Base-by-base conservation (phyloP, 2,113 vertebrate genomes). In the Struthidea cinerea region DNA sequence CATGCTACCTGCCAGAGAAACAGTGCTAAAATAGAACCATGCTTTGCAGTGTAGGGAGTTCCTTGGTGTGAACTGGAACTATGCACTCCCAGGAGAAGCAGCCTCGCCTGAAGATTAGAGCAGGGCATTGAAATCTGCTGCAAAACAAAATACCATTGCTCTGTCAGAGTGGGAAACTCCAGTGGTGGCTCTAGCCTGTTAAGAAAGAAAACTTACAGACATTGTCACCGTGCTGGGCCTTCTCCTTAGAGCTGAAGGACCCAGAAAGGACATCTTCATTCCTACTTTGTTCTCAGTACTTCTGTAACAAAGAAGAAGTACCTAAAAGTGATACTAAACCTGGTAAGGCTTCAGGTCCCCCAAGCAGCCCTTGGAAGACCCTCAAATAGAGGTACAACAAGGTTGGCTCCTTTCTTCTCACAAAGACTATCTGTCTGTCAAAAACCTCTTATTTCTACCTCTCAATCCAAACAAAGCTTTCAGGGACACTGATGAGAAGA, bases 401-500 rank as follows among this genome's bases (percentile, higher is more conserved):
- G 6, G 9, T 30, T 9, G 1, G 20, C 8, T 56, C 7, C 30
- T 84, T 82, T 64, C 27, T 65, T 75, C 41, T 60, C 8, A 46
- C 7, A n/a, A 24, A 47, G 13, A 64, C 27, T 21, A 2, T 17
- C 21, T 59, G 2, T 49, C 22, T 39, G 9, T 14, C 35, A 73
- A 56, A 94, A 85, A 21, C 20, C 11, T 60, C 61, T n/a, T 55
- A 32, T 7, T 77, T 93, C 77, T 78, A 21, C 22, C 41, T 71
- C 30, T 50, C 7, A 8, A 46, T 79, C 32, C 59, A 41, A 22
- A 32, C 8, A 57, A 18, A 39, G 14, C 8, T 84, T 79, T 76
- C 39, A 75, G 12, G 33, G 30, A 70, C 30, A 37, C 15, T 1
- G 0, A 27, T 1, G 24, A 53, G 28, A 76, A 28, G 1, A 3